Percentiles rank a stretch among this genome's conserved stretches.
phyloP scores from a whole-genome alignment of 2,888 invertebrate species.

The Ochropleura leucogaster region DNA sequence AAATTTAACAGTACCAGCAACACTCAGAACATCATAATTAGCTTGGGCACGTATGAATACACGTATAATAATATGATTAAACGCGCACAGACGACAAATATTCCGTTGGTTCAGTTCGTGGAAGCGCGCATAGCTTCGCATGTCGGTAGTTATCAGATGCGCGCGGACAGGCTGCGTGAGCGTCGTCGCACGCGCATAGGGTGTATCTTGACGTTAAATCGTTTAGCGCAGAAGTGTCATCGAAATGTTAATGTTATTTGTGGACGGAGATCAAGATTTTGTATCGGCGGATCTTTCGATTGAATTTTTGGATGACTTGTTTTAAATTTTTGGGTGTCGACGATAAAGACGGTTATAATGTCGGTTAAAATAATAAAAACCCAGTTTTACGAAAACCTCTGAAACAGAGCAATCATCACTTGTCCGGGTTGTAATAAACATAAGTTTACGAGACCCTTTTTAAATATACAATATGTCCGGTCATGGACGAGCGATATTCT shows the following conservation, averaged over 20 bases:
- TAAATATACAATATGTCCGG: background rate
- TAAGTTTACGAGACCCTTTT: constrained; percentile 19
- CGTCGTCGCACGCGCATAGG: constrained; percentile 71
- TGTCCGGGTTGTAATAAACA: constrained; percentile 7
- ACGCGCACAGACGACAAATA: constrained; percentile 69
- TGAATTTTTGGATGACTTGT: constrained; percentile 13
- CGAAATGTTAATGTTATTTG: constrained; percentile 53
- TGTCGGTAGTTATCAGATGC: constrained; percentile 80
- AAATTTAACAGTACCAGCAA: constrained; percentile 60
- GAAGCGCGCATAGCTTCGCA: constrained; percentile 68
- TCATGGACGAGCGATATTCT: no score
- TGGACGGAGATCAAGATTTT: constrained; percentile 47
- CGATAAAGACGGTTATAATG: constrained; percentile 1
- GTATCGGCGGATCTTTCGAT: constrained; percentile 40
- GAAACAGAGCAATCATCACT: background rate
- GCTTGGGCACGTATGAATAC: constrained; percentile 58
- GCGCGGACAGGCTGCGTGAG: constrained; percentile 77
- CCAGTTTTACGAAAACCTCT: constrained; percentile 28
- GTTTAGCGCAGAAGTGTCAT: constrained; percentile 63
- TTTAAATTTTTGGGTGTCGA: constrained; percentile 13
- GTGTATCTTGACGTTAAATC: constrained; percentile 71
- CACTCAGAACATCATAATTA: constrained; percentile 61
- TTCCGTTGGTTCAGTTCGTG: constrained; percentile 69
- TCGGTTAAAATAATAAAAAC: background rate
- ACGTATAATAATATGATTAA: constrained; percentile 63